A percentile compares a stretch with the other conserved stretches of the same genome.
phyloP scores from a whole-genome alignment of 2,797 vertebrate species.

The Percopsis omiscomaycus region DNA sequence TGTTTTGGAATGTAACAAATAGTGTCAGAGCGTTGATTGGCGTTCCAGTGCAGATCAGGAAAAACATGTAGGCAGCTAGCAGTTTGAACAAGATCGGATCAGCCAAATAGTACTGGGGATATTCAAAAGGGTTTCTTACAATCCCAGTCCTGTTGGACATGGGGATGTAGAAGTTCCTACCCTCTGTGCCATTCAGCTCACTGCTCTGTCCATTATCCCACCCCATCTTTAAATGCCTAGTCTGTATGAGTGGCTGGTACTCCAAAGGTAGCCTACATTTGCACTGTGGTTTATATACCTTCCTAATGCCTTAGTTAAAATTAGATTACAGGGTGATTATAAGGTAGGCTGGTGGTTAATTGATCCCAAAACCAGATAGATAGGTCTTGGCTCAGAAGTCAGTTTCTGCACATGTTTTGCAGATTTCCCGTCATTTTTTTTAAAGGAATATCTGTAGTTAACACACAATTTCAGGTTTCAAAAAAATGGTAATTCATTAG shows the following conservation, averaged over 20 bases:
- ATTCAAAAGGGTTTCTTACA: slow-evolving; percentile 80
- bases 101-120: slow-evolving; percentile 77
- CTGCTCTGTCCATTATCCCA: slow-evolving; percentile 2
- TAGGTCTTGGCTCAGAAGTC: not conserved
- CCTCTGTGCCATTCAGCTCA: slow-evolving; percentile 81
- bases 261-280: not conserved
- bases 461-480: no score
- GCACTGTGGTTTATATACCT: not conserved
- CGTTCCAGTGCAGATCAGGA: slow-evolving; percentile 78
- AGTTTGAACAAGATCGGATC: slow-evolving; percentile 71
- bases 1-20: slow-evolving; percentile 79
- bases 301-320: not conserved
- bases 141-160: slow-evolving; percentile 82
- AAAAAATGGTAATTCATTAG: no score
- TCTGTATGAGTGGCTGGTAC: not conserved
- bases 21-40: slow-evolving; percentile 82
- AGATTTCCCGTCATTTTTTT: no score
- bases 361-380: not conserved
- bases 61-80: slow-evolving; percentile 78
- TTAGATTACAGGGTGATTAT: slow-evolving; percentile 5
- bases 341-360: not conserved
- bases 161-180: slow-evolving; percentile 82
- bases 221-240: slow-evolving; percentile 25
- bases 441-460: no score
- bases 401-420: not conserved